Conservation (phyloP, 1,140 invertebrate genomes). For the Parapsyche elsis region DNA sequence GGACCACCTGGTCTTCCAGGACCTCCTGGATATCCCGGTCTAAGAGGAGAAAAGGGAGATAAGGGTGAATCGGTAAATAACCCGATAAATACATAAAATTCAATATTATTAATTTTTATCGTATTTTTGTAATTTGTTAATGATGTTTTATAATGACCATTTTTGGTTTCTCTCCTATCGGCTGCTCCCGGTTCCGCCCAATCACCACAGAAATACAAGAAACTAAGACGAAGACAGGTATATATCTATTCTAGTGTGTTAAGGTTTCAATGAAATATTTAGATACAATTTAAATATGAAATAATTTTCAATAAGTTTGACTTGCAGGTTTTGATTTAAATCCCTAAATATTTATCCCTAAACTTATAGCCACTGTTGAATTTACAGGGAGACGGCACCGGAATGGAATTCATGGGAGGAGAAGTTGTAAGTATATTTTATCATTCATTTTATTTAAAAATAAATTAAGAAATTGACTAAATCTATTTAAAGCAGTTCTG, state of each 20-base stretch:
- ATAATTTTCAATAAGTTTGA: not conserved
- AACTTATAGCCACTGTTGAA: conserved; percentile 69
- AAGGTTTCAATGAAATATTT: conserved; percentile 38
- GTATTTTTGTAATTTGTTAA: not conserved
- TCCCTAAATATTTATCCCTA: conserved; percentile 45
- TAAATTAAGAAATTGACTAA: not conserved
- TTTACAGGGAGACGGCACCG: conserved; percentile 81
- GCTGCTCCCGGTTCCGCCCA: conserved; percentile 60
- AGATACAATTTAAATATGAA: conserved; percentile 32
- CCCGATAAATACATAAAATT: conserved; percentile 4
- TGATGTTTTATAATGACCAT: conserved; percentile 34
- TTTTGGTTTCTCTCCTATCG: conserved; percentile 56
- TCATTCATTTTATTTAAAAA: not conserved
- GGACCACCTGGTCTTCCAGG: conserved; percentile 78
- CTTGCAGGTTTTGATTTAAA: not conserved
- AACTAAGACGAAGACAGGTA: conserved; percentile 88
- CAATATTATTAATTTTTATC: not conserved
- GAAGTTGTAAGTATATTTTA: conserved; percentile 71
- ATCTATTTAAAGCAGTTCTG: too few relatives aligned
- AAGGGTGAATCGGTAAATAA: conserved; percentile 90
- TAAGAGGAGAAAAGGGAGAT: conserved; percentile 90
- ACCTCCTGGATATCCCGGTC: conserved; percentile 86
- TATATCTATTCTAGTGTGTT: conserved; percentile 63
- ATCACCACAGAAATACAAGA: conserved; percentile 85
- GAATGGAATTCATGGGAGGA: conserved; percentile 75